phyloP scores from a whole-genome alignment of 2,797 vertebrate species.

The Scomberomorus guttatus region DNA sequence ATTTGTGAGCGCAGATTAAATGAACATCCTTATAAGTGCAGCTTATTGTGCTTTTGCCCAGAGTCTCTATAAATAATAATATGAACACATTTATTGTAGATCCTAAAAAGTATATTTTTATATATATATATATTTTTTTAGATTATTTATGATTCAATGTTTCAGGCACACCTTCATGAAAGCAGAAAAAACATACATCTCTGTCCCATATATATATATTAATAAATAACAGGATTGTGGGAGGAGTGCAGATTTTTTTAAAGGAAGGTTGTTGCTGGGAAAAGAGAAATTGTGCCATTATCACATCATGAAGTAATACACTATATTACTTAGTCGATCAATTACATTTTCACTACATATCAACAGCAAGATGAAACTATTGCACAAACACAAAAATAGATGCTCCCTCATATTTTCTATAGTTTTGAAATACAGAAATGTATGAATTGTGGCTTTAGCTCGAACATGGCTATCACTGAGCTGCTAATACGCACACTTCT shows the following conservation, averaged over 20 bases:
- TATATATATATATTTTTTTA: background rate
- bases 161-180: conserved; percentile 18
- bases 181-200: background rate
- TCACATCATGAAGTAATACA: background rate
- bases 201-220: background rate
- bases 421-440: background rate
- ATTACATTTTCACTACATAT: background rate
- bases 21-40: background rate
- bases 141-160: conserved; percentile 20
- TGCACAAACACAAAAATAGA: background rate
- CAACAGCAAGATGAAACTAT: background rate
- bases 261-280: background rate
- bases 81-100: conserved; percentile 9
- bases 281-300: background rate
- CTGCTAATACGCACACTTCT: too few relatives aligned
- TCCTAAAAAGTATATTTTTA: background rate
- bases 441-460: background rate
- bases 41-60: background rate
- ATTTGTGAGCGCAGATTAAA: conserved; percentile 21
- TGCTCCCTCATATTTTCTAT: background rate
- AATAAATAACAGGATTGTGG: background rate
- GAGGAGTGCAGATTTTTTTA: background rate
- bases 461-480: too few relatives aligned
- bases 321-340: background rate
- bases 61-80: background rate